A percentile compares a stretch with the other conserved stretches of the same genome.
Evolutionary conservation across 2,113 vertebrate species (phyloP).

Genomic region (Brienomyrus brachyistius): DNA sequence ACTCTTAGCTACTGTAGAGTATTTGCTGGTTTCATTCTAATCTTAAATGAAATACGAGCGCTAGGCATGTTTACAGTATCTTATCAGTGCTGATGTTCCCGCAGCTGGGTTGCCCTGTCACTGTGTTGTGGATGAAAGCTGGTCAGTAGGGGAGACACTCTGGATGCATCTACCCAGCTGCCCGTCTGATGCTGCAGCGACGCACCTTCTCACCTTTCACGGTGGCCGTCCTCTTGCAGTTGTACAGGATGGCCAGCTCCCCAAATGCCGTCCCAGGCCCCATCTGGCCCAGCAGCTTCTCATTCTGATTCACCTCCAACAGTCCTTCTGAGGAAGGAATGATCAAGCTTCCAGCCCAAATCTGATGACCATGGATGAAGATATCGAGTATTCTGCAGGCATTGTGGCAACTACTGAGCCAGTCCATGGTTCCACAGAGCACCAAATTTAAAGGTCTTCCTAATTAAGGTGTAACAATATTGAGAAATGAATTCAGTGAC

Average conservation of each 20-base stretch:
- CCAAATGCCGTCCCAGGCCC: conserved; percentile 66
- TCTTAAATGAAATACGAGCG: background rate
- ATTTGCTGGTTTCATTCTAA: background rate
- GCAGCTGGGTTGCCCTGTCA: background rate
- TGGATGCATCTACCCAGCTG: background rate
- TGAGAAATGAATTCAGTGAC: background rate
- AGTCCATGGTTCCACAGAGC: background rate
- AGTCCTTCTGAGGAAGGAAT: conserved; percentile 50
- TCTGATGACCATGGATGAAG: background rate
- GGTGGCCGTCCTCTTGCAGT: conserved; percentile 71
- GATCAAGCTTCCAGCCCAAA: background rate
- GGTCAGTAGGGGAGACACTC: background rate
- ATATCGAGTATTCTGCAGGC: background rate
- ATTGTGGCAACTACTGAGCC: background rate
- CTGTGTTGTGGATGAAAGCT: background rate
- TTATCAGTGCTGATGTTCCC: background rate
- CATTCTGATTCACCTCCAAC: conserved; percentile 64
- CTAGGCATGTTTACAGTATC: background rate
- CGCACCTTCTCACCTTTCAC: conserved; percentile 58
- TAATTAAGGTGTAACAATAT: background rate
- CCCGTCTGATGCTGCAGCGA: background rate
- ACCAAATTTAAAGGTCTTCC: background rate
- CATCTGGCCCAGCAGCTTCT: conserved; percentile 63
- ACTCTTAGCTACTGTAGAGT: background rate
- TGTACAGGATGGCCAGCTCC: conserved; percentile 70